Base-by-base conservation (phyloP, 2,797 vertebrate species). In the Gambusia yucatana region DNA sequence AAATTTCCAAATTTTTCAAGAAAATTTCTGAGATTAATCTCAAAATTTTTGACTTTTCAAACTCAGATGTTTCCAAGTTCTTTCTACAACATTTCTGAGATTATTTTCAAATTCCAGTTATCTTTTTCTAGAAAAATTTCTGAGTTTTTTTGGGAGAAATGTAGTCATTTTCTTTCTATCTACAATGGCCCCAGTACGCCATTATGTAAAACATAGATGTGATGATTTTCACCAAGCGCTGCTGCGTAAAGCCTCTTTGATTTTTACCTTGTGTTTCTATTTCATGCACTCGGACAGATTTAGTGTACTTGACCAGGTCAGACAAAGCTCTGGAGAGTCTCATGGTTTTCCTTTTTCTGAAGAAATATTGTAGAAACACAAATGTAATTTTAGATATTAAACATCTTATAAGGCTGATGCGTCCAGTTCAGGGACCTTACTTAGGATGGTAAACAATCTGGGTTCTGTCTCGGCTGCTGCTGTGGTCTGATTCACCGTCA, bases 241-340 rank as follows among this genome's bases (percentile, higher is more conserved):
- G 10, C 33, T 0, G 33, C 6, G 22, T 65, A 57, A 6, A 33
- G 67, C 36, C 44, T 16, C n/a, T 7, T 55, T 22, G 10, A 8
- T 5, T 72, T 52, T 90, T 85, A 98, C 97, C 96, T 96, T 99
- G 98, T 11, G 94, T 94, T 90, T 98, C 98, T 80, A 99, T 96
- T 41, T 99, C 98, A 6, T 98, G 97, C 78, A 94, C 94, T 69
- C 97, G 97, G 76, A 99, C 98, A 6, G 98, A 98, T 87, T 98
- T 98, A 0, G 98, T 99, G 90, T 99, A 99, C 84, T 98, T 98
- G 91, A 99, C 97, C 83, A 99, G 95, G 92, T 99, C 98, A 0
- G 98, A 99, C 30, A 99, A 94, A 0, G 97, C 97, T 41, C 98
- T 95, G 2, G 97, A 98, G 75, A 99, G 90, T 86, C 98, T 96